Conservation (phyloP, 1,140 invertebrate species). For the Archivesica marissinica region DNA sequence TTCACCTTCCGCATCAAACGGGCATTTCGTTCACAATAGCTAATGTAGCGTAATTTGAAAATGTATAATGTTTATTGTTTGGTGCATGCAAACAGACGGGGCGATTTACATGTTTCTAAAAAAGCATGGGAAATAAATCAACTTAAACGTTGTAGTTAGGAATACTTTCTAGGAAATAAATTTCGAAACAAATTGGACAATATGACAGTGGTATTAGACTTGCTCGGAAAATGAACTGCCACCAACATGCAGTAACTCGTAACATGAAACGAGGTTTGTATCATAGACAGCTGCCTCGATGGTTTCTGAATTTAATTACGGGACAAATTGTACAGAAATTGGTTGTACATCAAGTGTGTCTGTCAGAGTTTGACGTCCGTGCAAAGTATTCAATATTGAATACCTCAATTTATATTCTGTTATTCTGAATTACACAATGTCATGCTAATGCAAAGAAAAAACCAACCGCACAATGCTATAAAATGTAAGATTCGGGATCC, state of each 20-base stretch:
- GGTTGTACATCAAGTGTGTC: slow-evolving; percentile 13
- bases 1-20: slow-evolving; percentile 14
- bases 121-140: slow-evolving; percentile 44
- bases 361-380: slow-evolving; percentile 19
- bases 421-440: no score
- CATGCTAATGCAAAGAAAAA: background rate
- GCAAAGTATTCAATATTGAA: slow-evolving; percentile 10
- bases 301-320: slow-evolving; percentile 20
- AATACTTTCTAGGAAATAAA: slow-evolving; percentile 22
- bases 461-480: background rate
- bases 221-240: background rate
- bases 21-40: slow-evolving; percentile 14
- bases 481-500: background rate
- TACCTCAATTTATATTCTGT: slow-evolving; percentile 1
- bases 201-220: slow-evolving; percentile 32
- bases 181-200: slow-evolving; percentile 26
- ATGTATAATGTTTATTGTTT: slow-evolving; percentile 56
- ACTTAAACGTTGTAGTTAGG: slow-evolving; percentile 31
- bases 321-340: slow-evolving; percentile 30
- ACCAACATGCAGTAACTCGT: slow-evolving; percentile 7
- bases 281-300: slow-evolving; percentile 10
- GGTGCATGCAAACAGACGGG: slow-evolving; percentile 46
- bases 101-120: slow-evolving; percentile 56
- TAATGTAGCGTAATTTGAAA: slow-evolving; percentile 57
- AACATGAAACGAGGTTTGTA: background rate